Evolutionary conservation across 1,140 invertebrate species (phyloP).

Genomic region (Schlechtendalia chinensis): DNA sequence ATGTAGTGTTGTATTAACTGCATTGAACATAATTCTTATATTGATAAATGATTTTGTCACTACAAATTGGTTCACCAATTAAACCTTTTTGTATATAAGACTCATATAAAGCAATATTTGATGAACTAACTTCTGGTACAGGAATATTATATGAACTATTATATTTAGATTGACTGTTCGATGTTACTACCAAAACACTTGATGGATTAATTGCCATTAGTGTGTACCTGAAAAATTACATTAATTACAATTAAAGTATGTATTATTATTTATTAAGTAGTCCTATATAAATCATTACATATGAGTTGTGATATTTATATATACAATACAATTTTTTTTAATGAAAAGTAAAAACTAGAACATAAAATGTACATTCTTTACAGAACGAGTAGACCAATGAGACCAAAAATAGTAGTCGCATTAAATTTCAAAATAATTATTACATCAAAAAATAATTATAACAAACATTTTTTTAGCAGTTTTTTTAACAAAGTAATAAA

Average conservation of each 20-base stretch:
- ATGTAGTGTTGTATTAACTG: neutral
- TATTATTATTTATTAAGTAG: no score
- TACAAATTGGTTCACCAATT: neutral
- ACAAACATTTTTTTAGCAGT: no score
- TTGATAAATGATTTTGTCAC: neutral
- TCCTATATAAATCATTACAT: no score
- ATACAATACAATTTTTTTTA: no score
- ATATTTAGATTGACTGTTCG: conserved; percentile 11
- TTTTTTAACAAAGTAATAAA: no score
- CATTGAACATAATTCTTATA: conserved; percentile 30
- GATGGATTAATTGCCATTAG: conserved; percentile 35
- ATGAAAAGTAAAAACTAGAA: no score
- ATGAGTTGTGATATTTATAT: no score
- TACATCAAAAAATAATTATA: no score
- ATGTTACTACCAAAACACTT: conserved; percentile 1
- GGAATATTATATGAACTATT: conserved; percentile 30
- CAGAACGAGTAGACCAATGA: no score
- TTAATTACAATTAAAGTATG: neutral
- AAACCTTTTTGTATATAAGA: conserved; percentile 39
- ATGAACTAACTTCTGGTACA: conserved; percentile 22
- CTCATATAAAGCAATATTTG: conserved; percentile 9
- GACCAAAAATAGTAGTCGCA: no score
- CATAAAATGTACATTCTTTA: no score
- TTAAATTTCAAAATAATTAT: no score
- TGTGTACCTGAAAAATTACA: conserved; percentile 24